Percentiles rank a stretch among this genome's conserved stretches.
These are phyloP conservation scores for Toxonevra muliebris DNA, from an alignment of 2,888 invertebrate genomes.

Conservation along the genomic window DNA sequence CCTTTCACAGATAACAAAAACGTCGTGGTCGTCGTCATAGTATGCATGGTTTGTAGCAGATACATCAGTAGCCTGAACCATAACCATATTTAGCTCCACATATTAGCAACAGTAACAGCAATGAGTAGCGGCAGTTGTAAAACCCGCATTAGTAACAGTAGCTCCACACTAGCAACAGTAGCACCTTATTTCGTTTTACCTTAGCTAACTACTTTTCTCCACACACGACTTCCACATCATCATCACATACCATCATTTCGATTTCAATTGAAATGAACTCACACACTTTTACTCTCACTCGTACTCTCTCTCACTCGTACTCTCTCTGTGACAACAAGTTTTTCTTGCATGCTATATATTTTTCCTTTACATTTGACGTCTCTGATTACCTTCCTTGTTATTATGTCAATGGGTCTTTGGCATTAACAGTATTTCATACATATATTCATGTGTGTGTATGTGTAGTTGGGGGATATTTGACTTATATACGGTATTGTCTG, in stretches of 20 bases:
- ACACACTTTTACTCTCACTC: neutral
- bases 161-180: neutral
- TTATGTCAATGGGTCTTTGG: slow-evolving; percentile 62
- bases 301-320: neutral
- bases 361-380: slow-evolving; percentile 36
- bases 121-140: slow-evolving; percentile 3
- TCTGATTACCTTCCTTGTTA: slow-evolving; percentile 61
- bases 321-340: slow-evolving; percentile 11
- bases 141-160: neutral
- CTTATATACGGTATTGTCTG: neutral
- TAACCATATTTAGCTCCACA: neutral
- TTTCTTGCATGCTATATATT: slow-evolving; percentile 22
- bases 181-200: neutral
- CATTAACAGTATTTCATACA: slow-evolving; percentile 9
- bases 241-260: neutral
- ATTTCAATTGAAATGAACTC: neutral
- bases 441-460: neutral
- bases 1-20: neutral
- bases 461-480: neutral
- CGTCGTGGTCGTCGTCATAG: too few species aligned
- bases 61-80: too few species aligned
- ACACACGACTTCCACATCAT: neutral
- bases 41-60: neutral
- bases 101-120: neutral
- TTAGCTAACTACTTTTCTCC: neutral